Conservation (phyloP, 2,797 vertebrate genomes). For the Nothura maculosa region DNA sequence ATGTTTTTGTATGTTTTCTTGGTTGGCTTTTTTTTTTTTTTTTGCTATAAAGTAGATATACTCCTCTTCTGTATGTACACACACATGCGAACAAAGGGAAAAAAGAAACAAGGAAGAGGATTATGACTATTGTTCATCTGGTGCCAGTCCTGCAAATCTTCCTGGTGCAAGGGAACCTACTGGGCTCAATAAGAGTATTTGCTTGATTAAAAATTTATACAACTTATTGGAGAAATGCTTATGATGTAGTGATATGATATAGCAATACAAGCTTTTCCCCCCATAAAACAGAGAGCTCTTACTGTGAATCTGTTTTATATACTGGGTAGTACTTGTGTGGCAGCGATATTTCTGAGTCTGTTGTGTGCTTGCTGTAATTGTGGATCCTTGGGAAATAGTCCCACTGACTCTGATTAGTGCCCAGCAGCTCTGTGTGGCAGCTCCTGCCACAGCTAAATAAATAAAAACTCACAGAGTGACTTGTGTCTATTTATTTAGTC, state of each 20-base stretch:
- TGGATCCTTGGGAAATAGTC: background rate
- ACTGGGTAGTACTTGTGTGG: background rate
- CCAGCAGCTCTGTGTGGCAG: accelerated
- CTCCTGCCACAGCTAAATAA: background rate
- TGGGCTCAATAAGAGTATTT: conserved; percentile 42
- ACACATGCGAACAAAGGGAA: accelerated
- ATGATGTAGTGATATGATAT: background rate
- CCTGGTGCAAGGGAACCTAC: background rate
- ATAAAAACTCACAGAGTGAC: background rate
- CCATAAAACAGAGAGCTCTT: background rate
- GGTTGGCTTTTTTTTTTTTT: background rate
- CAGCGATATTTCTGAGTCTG: background rate
- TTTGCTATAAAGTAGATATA: background rate
- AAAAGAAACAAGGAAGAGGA: background rate
- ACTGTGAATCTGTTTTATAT: background rate
- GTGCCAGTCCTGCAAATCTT: conserved; percentile 8
- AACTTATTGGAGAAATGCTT: conserved; percentile 16
- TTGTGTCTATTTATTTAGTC: background rate
- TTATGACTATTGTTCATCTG: conserved; percentile 26
- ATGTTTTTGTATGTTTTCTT: background rate
- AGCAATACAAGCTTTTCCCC: background rate
- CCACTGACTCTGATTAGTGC: accelerated
- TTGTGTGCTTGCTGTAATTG: background rate
- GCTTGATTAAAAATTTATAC: conserved; percentile 55
- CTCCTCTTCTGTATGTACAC: background rate